These are phyloP conservation scores for Pagetopsis macropterus DNA, from an alignment of 2,797 vertebrate genomes.

Conservation along the genomic window DNA sequence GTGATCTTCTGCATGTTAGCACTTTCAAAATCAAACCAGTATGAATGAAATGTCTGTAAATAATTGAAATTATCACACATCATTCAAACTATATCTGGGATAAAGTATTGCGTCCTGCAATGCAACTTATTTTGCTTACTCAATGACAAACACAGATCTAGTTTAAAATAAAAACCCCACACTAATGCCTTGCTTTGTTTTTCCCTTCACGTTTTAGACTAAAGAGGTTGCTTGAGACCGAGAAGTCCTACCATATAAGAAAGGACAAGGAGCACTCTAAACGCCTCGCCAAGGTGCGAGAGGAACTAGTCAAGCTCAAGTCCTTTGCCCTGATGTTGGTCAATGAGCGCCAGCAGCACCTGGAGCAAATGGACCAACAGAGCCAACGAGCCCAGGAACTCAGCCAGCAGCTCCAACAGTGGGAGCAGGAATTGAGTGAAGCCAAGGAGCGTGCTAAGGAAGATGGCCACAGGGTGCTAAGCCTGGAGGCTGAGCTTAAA, in stretches of 20 bases:
- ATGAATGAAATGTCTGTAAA: not conserved
- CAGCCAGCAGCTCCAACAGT: constrained; percentile 90
- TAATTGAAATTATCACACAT: not conserved
- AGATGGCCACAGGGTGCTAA: constrained; percentile 88
- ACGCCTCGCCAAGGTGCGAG: constrained; percentile 89
- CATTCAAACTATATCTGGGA: not conserved
- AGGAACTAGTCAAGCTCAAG: constrained; percentile 95
- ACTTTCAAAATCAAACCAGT: not conserved
- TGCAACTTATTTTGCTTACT: not conserved
- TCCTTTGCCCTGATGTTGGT: constrained; percentile 98
- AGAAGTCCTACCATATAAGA: constrained; percentile 92
- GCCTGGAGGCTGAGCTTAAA: constrained; percentile 90
- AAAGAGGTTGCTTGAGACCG: constrained; percentile 95
- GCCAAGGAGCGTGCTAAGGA: constrained; percentile 86
- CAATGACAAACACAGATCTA: not conserved
- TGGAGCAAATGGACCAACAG: constrained; percentile 96
- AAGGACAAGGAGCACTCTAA: constrained; percentile 95
- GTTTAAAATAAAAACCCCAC: constrained; percentile 2
- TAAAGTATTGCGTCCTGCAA: not conserved
- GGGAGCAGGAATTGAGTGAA: constrained; percentile 88
- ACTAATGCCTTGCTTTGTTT: constrained; percentile 25
- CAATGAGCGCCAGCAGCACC: constrained; percentile 96
- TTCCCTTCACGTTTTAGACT: constrained; percentile 80
- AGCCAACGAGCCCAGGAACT: constrained; percentile 92
- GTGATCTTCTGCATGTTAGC: too few species aligned